Evolutionary conservation across 1,140 invertebrate species (phyloP).

Genomic region (Popillia japonica): DNA sequence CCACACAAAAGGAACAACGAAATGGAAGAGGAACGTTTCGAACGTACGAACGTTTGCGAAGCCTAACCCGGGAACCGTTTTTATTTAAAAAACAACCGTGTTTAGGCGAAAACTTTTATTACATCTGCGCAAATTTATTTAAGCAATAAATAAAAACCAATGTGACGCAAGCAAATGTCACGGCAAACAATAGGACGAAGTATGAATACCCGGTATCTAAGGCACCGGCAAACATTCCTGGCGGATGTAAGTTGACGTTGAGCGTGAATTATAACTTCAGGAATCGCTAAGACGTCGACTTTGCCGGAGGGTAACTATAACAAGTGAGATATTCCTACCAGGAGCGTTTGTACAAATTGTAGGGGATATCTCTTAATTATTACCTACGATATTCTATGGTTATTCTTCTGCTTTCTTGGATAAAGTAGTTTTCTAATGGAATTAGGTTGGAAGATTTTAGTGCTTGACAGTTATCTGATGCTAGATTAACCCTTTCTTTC

Average conservation of each 20-base stretch:
- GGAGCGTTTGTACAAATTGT: neutral
- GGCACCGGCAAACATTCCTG: slow-evolving; percentile 46
- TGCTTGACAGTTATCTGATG: too few species aligned
- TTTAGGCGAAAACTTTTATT: slow-evolving; percentile 25
- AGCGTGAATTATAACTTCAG: slow-evolving; percentile 53
- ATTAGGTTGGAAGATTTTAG: too few species aligned
- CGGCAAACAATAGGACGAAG: slow-evolving; percentile 40
- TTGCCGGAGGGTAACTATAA: slow-evolving; percentile 49
- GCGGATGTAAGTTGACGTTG: slow-evolving; percentile 49
- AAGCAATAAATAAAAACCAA: slow-evolving; percentile 26
- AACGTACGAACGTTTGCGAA: neutral
- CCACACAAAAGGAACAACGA: neutral
- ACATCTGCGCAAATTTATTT: slow-evolving; percentile 22
- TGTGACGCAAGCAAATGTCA: slow-evolving; percentile 34
- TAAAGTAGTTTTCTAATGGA: too few species aligned
- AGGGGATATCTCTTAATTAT: slow-evolving; percentile 2
- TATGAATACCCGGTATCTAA: slow-evolving; percentile 45
- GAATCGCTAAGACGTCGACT: slow-evolving; percentile 49
- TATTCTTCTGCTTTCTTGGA: neutral
- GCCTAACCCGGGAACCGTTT: neutral
- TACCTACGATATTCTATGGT: neutral
- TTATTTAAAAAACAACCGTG: slow-evolving; percentile 23
- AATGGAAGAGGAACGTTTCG: neutral
- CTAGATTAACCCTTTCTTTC: too few species aligned
- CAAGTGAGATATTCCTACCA: slow-evolving; percentile 47